Evolutionary conservation across 35 echinoderm and acorn worm genomes (phyloP), one percentile per base, ranked within the genome.

Genomic region (Ophioderma brevispina): DNA sequence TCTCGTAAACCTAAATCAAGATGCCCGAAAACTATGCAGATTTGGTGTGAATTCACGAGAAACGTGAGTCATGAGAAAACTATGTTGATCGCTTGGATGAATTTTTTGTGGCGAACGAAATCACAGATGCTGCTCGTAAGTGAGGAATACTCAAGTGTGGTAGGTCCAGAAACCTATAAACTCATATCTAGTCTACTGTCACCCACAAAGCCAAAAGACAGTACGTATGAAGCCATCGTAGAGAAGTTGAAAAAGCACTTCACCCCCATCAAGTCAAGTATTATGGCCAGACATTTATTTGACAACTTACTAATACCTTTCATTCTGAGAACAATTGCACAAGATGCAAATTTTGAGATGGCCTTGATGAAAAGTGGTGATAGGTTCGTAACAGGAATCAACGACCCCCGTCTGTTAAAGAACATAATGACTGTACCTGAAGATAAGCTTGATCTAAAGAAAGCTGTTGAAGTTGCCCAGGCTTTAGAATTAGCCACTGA

Each of bases 281-380:
- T 91, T 35, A 85, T 92, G 18, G 64, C 88, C 64, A 18, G 92
- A 56, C 92, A 63, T 84, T 94, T 91, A 76, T 94, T 94, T 50
- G 84, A 94, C 59, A 84, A 36, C 19, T 37, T 80, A n/a, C 23
- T 84, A 0, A 90, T 93, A 82, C 80, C 55, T 93, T 15, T 87
- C 87, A 1, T 77, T 35, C 83, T 92, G 30, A 15, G 87, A 30
- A 17, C 81, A 18, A 64, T 96, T 35, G 81, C 91, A 21, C 52
- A 89, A 39, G 80, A 77, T 82, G 90, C 56, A 86, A 93, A 10
- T 97, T 82, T 78, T 91, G 88, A 18, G 37, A 87, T 25, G 55
- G 76, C 31, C 79, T 93, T 3, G 31, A 91, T 30, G 85, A 82
- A n/a, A 87, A 80, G 84, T 38, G 46, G 87, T 21, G 87, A 92